Percentiles rank a stretch among this genome's conserved stretches.
These are phyloP conservation scores for Cacoxenus indagator DNA, from an alignment of 2,888 invertebrate species.

Conservation along the genomic window DNA sequence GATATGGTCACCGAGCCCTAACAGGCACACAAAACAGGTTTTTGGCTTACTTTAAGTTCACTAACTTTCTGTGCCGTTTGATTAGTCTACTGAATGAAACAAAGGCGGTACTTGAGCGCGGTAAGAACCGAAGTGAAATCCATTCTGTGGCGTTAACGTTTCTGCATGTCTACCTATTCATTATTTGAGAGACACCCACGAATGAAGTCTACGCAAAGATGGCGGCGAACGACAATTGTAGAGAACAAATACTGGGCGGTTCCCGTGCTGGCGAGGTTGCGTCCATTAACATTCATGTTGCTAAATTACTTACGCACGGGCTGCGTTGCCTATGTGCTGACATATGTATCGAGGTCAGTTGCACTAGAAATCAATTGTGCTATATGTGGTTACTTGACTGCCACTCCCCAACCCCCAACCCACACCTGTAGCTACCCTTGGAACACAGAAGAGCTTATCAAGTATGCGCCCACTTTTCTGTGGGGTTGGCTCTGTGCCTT, in stretches of 20 bases:
- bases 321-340: conserved; percentile 33
- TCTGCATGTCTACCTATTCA: not conserved
- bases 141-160: too few relatives aligned
- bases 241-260: conserved; percentile 41
- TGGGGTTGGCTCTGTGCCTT: conserved; percentile 43
- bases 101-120: too few relatives aligned
- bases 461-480: conserved; percentile 39
- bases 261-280: conserved; percentile 35
- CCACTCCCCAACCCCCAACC: not conserved
- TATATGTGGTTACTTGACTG: too few relatives aligned
- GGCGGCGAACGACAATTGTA: conserved; percentile 34
- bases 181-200: conserved; percentile 33
- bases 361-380: not conserved
- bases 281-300: conserved; percentile 40
- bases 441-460: conserved; percentile 24
- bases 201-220: conserved; percentile 30
- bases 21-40: too few relatives aligned
- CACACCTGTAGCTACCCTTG: conserved; percentile 26
- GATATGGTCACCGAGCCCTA: too few relatives aligned
- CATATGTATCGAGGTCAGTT: conserved; percentile 34
- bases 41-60: too few relatives aligned
- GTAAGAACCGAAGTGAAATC: too few relatives aligned
- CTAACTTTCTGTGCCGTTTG: too few relatives aligned
- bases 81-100: too few relatives aligned
- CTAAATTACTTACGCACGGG: conserved; percentile 30